These are phyloP conservation scores for Gryllus longicercus DNA, from an alignment of 2,888 invertebrate species.

Conservation along the genomic window DNA sequence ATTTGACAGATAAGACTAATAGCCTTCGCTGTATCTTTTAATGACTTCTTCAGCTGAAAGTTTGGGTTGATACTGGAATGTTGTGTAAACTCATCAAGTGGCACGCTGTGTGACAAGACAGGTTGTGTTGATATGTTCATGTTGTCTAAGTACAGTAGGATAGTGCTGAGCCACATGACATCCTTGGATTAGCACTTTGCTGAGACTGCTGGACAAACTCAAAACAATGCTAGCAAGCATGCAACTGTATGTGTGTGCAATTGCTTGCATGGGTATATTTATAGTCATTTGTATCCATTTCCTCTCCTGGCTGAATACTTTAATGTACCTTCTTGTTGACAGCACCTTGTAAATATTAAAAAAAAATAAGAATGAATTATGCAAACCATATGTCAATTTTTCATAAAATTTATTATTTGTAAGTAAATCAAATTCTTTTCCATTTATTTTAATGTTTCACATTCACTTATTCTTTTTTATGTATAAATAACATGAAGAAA, in stretches of 20 bases:
- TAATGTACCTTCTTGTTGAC: background rate
- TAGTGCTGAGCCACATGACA: background rate
- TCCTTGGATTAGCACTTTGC: slow-evolving; percentile 18
- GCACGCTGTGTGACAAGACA: background rate
- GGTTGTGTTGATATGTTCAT: background rate
- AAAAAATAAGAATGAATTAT: background rate
- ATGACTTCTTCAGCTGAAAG: background rate
- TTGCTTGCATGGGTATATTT: slow-evolving; percentile 18
- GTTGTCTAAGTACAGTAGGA: background rate
- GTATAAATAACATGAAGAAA: background rate
- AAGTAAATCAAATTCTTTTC: slow-evolving; percentile 3
- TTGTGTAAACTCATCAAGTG: background rate
- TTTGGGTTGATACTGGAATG: background rate
- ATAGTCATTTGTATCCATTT: slow-evolving; percentile 19
- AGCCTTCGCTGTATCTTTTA: background rate
- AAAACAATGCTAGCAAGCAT: background rate
- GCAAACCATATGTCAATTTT: slow-evolving; percentile 8
- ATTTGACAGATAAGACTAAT: background rate
- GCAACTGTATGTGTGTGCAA: slow-evolving; percentile 18
- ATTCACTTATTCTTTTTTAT: background rate
- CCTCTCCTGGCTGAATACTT: background rate
- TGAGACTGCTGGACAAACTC: background rate
- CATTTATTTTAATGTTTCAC: slow-evolving; percentile 2
- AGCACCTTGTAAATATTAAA: slow-evolving; percentile 11
- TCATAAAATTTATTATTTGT: background rate